Percentiles rank a stretch among this genome's conserved stretches.
phyloP scores from a whole-genome alignment of 2,888 invertebrate genomes.

The Terebella lapidaria region DNA sequence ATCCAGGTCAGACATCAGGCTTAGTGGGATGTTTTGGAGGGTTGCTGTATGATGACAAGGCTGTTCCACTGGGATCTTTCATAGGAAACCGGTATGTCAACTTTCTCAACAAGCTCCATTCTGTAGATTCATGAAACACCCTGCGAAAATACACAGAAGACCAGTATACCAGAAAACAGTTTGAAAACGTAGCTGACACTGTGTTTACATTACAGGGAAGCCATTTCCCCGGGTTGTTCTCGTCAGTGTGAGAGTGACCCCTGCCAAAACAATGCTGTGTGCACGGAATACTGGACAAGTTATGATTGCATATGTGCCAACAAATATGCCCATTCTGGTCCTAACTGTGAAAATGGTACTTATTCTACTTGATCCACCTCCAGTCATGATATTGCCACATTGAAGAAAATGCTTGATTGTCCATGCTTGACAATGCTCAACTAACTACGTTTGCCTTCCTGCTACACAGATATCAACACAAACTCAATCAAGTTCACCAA shows the following conservation, averaged over 20 bases:
- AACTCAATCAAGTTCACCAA: not conserved
- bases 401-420: no score
- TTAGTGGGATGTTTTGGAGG: not conserved
- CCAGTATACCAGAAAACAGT: no score
- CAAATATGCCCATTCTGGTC: not conserved
- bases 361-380: no score
- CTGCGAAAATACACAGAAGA: not conserved
- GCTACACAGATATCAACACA: not conserved
- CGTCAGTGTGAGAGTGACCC: not conserved
- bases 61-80: not conserved
- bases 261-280: not conserved
- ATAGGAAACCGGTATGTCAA: not conserved
- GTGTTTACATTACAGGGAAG: slow-evolving; percentile 2
- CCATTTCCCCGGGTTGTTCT: not conserved
- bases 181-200: no score
- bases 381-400: no score
- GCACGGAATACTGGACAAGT: not conserved
- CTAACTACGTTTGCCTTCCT: no score
- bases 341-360: not conserved
- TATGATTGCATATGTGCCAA: not conserved
- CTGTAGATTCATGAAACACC: not conserved
- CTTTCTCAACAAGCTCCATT: not conserved
- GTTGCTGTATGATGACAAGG: not conserved
- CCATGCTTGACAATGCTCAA: no score
- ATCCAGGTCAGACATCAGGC: no score